Conservation (phyloP, 2,888 invertebrate species). For the Heteromyza rotundicornis region DNA sequence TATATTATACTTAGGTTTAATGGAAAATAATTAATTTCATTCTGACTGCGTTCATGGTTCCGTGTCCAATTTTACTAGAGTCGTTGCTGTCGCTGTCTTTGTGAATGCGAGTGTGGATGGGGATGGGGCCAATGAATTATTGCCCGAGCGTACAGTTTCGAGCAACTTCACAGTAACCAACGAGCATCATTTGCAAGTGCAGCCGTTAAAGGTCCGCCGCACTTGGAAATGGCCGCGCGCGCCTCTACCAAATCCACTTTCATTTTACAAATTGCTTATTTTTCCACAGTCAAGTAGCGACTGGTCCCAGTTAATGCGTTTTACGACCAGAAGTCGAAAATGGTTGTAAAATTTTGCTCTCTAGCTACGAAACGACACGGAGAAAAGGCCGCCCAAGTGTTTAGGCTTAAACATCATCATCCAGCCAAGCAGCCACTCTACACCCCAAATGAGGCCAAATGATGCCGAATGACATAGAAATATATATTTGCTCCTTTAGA, state of each 20-base stretch:
- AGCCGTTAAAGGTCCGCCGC: conserved; percentile 14
- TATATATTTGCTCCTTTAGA: neutral
- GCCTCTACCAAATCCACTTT: conserved; percentile 39
- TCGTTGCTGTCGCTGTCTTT: conserved; percentile 6
- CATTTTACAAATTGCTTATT: conserved; percentile 55
- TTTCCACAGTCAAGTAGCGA: conserved; percentile 51
- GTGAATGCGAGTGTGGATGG: conserved; percentile 10
- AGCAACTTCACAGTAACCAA: neutral
- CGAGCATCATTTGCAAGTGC: neutral
- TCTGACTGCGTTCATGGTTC: conserved; percentile 52
- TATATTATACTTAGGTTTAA: conserved; percentile 63
- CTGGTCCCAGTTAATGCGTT: conserved; percentile 50
- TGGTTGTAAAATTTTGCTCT: conserved; percentile 48
- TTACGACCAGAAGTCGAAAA: conserved; percentile 41
- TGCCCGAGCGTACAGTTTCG: conserved; percentile 27
- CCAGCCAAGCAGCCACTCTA: too few relatives aligned
- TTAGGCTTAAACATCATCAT: conserved; percentile 4
- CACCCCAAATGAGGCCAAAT: neutral
- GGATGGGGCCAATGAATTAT: conserved; percentile 38
- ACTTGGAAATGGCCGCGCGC: conserved; percentile 24
- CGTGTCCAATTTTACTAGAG: conserved; percentile 30
- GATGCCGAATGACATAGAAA: neutral
- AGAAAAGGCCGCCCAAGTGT: neutral
- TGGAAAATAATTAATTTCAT: conserved; percentile 64
- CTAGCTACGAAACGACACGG: neutral